Conservation (phyloP, 2,797 vertebrate genomes). For the Kryptolebias ocellatus region DNA sequence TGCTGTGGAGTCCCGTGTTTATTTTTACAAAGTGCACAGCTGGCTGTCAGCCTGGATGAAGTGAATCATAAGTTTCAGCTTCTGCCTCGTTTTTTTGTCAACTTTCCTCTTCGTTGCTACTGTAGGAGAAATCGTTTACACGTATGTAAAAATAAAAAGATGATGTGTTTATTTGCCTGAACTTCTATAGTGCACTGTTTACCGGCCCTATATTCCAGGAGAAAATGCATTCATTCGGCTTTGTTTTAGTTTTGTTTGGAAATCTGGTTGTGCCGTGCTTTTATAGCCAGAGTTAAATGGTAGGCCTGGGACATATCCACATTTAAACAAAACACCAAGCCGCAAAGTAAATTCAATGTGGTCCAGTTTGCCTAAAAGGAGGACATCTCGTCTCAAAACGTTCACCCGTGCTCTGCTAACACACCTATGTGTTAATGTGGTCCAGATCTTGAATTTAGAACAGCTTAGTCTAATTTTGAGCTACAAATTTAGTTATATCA, state of each 20-base stretch:
- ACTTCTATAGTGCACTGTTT: constrained; percentile 40
- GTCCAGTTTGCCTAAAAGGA: constrained; percentile 42
- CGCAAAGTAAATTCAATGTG: constrained; percentile 62
- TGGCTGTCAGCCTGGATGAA: constrained; percentile 67
- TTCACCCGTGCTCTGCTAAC: constrained; percentile 31
- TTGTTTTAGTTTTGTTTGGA: constrained; percentile 67
- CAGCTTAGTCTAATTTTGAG: constrained; percentile 9
- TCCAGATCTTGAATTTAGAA: constrained; percentile 31
- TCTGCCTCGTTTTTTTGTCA: constrained; percentile 53
- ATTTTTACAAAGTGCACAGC: constrained; percentile 59
- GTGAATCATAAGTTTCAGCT: constrained; percentile 67
- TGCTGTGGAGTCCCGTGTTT: constrained; percentile 59
- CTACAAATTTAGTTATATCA: constrained; percentile 21
- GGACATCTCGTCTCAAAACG: constrained; percentile 39
- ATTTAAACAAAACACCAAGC: constrained; percentile 60
- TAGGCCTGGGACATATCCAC: constrained; percentile 58
- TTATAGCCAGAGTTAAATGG: constrained; percentile 53
- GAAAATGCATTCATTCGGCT: constrained; percentile 43
- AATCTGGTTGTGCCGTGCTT: constrained; percentile 46
- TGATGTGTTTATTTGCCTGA: constrained; percentile 56
- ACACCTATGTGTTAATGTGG: constrained; percentile 40
- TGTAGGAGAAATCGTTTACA: constrained; percentile 61
- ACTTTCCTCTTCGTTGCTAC: constrained; percentile 56
- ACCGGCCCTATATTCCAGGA: constrained; percentile 20
- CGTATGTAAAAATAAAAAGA: constrained; percentile 35